Percentiles rank a stretch among this genome's conserved stretches.
phyloP scores from a whole-genome alignment of 2,113 vertebrate genomes.

The Stigmatopora nigra region DNA sequence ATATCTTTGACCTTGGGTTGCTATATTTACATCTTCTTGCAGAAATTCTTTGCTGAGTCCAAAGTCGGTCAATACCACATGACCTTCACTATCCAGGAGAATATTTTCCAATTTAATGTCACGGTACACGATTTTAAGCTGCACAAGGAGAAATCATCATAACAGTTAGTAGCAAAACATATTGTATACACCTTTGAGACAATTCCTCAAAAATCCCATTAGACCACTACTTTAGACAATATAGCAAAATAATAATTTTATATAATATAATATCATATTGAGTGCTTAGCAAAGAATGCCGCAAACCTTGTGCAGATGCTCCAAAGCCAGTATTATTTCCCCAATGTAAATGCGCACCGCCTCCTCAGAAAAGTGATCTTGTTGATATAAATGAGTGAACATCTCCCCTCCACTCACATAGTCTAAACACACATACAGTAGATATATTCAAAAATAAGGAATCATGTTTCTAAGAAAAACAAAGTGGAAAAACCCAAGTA shows the following conservation, averaged over 20 bases:
- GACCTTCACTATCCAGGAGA: conserved; percentile 83
- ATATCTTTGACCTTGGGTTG: neutral
- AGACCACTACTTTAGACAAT: neutral
- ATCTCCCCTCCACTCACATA: conserved; percentile 89
- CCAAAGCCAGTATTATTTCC: conserved; percentile 83
- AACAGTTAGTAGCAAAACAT: neutral
- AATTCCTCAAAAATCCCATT: too few relatives aligned
- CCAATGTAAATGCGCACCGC: conserved; percentile 84
- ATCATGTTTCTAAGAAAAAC: neutral
- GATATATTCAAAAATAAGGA: conserved; percentile 10
- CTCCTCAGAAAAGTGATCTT: conserved; percentile 83
- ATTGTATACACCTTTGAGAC: neutral
- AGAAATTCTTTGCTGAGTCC: conserved; percentile 92
- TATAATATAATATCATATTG: too few relatives aligned
- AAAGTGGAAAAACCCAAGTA: conserved; percentile 9
- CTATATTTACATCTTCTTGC: conserved; percentile 74
- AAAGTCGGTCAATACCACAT: conserved; percentile 86
- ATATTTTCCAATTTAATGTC: conserved; percentile 91
- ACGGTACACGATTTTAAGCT: conserved; percentile 86
- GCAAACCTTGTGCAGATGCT: conserved; percentile 85
- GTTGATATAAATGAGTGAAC: conserved; percentile 88
- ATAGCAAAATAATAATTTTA: neutral
- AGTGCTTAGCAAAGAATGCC: neutral
- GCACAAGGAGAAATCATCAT: conserved; percentile 10
- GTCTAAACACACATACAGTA: conserved; percentile 64